Evolutionary conservation across 2,888 invertebrate genomes (phyloP).

Genomic region (Luffia ferchaultella): DNA sequence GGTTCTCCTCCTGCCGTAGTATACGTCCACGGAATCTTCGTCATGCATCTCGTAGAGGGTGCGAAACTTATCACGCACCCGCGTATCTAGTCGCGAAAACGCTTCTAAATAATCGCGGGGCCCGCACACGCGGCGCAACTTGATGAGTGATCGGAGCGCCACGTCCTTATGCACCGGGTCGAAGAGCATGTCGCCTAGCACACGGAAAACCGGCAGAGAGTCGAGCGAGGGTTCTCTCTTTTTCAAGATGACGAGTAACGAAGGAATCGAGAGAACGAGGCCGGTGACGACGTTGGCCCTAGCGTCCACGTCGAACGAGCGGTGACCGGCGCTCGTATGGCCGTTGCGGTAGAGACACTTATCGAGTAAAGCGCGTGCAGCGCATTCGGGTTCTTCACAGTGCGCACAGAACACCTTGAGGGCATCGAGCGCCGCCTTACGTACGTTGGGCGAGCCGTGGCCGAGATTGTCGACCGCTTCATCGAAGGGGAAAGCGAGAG

Average conservation of each 20-base stretch:
- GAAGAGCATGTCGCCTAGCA: constrained; percentile 63
- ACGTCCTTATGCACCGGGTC: constrained; percentile 70
- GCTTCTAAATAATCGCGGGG: constrained; percentile 69
- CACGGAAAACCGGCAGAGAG: constrained; percentile 57
- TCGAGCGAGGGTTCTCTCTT: constrained; percentile 53
- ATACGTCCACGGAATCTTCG: constrained; percentile 55
- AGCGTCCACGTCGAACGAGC: constrained; percentile 55
- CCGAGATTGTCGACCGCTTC: constrained; percentile 82
- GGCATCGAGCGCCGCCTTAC: constrained; percentile 81
- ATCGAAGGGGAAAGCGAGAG: constrained; percentile 75
- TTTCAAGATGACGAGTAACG: constrained; percentile 65
- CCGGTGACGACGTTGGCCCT: constrained; percentile 70
- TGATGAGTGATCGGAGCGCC: constrained; percentile 73
- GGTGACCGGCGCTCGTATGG: constrained; percentile 56
- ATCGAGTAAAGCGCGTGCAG: constrained; percentile 70
- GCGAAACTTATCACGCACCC: constrained; percentile 60
- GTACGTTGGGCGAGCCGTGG: constrained; percentile 80
- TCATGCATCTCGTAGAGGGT: constrained; percentile 48
- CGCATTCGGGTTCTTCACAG: constrained; percentile 72
- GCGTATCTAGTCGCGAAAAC: constrained; percentile 44
- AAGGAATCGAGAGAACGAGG: constrained; percentile 71
- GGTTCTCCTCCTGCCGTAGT: constrained; percentile 45
- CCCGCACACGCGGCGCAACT: constrained; percentile 75
- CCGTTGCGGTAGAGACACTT: constrained; percentile 71
- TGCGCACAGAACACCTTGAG: constrained; percentile 76